These are phyloP conservation scores for Phorcus lineatus DNA, from an alignment of 2,888 invertebrate genomes.

Conservation along the genomic window DNA sequence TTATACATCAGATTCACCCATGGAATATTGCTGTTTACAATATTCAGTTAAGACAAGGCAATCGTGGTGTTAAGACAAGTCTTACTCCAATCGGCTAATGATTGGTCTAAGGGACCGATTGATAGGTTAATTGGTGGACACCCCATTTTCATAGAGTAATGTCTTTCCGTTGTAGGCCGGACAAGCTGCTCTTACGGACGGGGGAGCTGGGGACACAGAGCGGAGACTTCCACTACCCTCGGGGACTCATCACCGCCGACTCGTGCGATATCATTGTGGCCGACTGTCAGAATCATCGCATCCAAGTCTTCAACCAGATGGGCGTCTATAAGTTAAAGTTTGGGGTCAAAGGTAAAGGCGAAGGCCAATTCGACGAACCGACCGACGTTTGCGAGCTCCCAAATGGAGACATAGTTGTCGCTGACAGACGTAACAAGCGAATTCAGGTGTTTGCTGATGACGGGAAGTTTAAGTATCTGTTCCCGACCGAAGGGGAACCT, in stretches of 20 bases:
- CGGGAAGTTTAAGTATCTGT: constrained; percentile 57
- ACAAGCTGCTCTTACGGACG: constrained; percentile 66
- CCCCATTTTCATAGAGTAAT: too few species aligned
- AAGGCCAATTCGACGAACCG: constrained; percentile 68
- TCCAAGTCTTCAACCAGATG: constrained; percentile 64
- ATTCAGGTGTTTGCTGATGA: constrained; percentile 63
- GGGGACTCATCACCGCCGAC: constrained; percentile 61
- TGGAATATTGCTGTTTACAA: too few species aligned
- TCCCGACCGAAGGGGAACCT: constrained; percentile 56
- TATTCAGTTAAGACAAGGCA: too few species aligned
- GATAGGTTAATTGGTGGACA: too few species aligned
- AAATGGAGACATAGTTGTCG: constrained; percentile 69
- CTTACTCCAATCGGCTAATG: too few species aligned
- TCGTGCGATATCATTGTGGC: constrained; percentile 65
- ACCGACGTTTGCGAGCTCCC: constrained; percentile 64
- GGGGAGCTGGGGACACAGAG: constrained; percentile 56
- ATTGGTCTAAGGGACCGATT: too few species aligned
- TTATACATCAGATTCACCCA: too few species aligned
- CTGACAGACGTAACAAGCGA: constrained; percentile 68
- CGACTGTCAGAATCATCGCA: constrained; percentile 70
- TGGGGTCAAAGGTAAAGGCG: constrained; percentile 57
- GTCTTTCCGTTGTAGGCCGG: constrained; percentile 64
- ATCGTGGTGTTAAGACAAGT: too few species aligned
- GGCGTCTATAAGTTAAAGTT: constrained; percentile 62
- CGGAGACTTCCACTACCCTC: constrained; percentile 68